Evolutionary conservation across 2,888 invertebrate genomes (phyloP).

Genomic region (Caenorhabditis panamensis): DNA sequence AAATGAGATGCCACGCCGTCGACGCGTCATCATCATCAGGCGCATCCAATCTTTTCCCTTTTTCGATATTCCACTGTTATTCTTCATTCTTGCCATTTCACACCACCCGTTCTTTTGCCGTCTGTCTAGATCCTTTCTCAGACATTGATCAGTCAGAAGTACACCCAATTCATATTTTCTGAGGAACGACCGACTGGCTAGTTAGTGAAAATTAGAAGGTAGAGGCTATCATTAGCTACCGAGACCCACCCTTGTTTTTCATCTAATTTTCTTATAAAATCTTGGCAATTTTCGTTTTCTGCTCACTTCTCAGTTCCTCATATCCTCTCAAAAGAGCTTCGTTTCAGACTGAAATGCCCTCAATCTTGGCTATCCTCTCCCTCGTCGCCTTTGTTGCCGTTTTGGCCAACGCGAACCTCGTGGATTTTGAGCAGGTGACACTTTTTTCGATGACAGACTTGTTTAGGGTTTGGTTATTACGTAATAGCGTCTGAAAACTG

Average conservation of each 20-base stretch:
- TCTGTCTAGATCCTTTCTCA: constrained; percentile 1
- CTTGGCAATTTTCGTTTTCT: background rate
- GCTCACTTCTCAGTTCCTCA: background rate
- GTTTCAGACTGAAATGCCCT: constrained; percentile 34
- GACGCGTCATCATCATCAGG: constrained; percentile 26
- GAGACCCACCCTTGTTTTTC: constrained; percentile 1
- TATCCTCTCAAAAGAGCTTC: background rate
- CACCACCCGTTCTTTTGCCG: background rate
- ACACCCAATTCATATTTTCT: background rate
- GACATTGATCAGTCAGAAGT: constrained; percentile 10
- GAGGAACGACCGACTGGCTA: background rate
- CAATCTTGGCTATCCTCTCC: constrained; percentile 49
- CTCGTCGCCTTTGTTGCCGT: constrained; percentile 10
- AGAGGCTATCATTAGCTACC: background rate
- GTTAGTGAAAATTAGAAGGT: background rate
- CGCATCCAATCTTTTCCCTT: constrained; percentile 37
- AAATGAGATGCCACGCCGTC: constrained; percentile 17
- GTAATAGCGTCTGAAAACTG: background rate
- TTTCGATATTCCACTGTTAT: constrained; percentile 44
- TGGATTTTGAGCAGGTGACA: constrained; percentile 50
- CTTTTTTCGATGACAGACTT: background rate
- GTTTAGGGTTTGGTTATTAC: background rate
- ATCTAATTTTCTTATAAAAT: background rate
- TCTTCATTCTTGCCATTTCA: constrained; percentile 2
- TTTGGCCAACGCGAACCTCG: constrained; percentile 24